phyloP scores from a whole-genome alignment of 2,113 vertebrate species.

The Cnemophilus loriae region DNA sequence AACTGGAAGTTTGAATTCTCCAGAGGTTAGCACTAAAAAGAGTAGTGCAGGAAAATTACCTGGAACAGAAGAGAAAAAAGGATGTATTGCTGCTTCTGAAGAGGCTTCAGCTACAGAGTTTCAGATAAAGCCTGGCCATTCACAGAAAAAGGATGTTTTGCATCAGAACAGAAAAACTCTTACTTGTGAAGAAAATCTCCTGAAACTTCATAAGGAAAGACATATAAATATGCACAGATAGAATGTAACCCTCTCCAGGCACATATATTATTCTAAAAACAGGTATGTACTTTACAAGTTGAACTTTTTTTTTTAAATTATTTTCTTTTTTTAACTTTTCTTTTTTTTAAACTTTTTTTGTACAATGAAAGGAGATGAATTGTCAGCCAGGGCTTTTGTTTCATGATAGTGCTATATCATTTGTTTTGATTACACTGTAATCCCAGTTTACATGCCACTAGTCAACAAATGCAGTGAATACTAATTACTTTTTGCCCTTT shows the following conservation, averaged over 20 bases:
- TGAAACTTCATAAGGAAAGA: slow-evolving; percentile 67
- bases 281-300: slow-evolving; percentile 69
- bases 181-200: slow-evolving; percentile 71
- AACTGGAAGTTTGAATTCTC: slow-evolving; percentile 64
- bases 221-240: slow-evolving; percentile 77
- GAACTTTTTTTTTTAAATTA: background rate
- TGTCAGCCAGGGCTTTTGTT: background rate
- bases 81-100: slow-evolving; percentile 1
- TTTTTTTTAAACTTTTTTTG: background rate
- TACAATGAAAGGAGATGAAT: background rate
- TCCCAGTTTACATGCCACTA: background rate
- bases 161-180: slow-evolving; percentile 61
- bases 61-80: slow-evolving; percentile 19
- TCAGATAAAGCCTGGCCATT: slow-evolving; percentile 31
- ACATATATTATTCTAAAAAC: slow-evolving; percentile 66
- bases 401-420: background rate
- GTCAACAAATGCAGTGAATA: background rate
- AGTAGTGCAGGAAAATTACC: background rate
- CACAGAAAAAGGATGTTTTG: slow-evolving; percentile 44
- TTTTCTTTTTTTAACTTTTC: background rate
- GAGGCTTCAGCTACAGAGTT: background rate
- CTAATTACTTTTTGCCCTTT: background rate
- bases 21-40: background rate
- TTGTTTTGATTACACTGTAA: background rate
- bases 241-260: slow-evolving; percentile 64